Conservation (phyloP, 2,888 invertebrate genomes). For the Euzophera pinguis region DNA sequence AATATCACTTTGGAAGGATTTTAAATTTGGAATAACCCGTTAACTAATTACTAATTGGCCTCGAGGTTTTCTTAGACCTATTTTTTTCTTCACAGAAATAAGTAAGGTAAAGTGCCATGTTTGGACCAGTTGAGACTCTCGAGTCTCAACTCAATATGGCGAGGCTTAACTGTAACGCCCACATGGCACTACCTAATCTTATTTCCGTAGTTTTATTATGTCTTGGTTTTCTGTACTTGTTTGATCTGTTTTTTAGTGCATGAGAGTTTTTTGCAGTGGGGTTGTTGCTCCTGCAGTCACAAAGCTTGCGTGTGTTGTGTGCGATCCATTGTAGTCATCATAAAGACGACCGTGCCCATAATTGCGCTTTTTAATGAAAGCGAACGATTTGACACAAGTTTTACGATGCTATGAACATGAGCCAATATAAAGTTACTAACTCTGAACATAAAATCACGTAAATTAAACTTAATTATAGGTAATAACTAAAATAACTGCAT, state of each 20-base stretch:
- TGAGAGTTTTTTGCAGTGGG: background rate
- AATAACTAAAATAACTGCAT: too few relatives aligned
- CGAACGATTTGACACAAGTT: background rate
- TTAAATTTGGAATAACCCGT: conserved; percentile 28
- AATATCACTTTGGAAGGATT: conserved; percentile 23
- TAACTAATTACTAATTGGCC: conserved; percentile 38
- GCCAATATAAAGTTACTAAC: too few relatives aligned
- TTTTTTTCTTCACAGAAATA: too few relatives aligned
- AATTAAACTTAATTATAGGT: too few relatives aligned
- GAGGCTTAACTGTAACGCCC: too few relatives aligned
- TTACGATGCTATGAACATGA: background rate
- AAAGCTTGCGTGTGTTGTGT: background rate
- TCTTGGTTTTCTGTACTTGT: conserved; percentile 59
- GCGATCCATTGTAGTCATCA: background rate
- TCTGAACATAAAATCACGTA: too few relatives aligned
- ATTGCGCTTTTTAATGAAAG: background rate
- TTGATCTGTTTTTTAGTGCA: conserved; percentile 31
- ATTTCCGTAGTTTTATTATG: conserved; percentile 31
- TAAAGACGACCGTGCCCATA: background rate
- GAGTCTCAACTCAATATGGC: too few relatives aligned
- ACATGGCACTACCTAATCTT: too few relatives aligned
- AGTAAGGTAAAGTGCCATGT: too few relatives aligned
- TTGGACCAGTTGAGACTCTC: too few relatives aligned
- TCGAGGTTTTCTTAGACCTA: conserved; percentile 25
- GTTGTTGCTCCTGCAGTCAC: background rate